Percentiles rank a stretch among this genome's conserved stretches.
These are phyloP conservation scores for Desmophyllum pertusum DNA, from an alignment of 92 coral and sea anemone genomes.

Conservation along the genomic window DNA sequence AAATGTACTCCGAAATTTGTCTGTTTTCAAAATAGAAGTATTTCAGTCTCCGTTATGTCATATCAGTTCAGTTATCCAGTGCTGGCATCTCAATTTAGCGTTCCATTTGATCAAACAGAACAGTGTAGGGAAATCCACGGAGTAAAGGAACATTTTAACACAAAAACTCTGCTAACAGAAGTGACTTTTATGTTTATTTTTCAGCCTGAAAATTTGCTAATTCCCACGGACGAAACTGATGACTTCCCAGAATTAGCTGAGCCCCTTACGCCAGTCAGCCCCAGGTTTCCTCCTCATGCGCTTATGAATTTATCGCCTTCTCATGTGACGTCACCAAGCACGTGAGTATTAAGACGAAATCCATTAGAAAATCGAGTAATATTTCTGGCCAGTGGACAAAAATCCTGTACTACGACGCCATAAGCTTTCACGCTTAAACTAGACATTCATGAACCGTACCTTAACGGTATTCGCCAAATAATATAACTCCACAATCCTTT, in stretches of 20 bases:
- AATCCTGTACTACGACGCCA: no score
- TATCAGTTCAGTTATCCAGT: background rate
- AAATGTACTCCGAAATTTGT: no score
- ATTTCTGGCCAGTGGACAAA: no score
- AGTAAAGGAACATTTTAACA: background rate
- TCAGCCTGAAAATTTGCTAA: slow-evolving; percentile 26
- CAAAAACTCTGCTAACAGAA: background rate
- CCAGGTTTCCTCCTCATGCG: slow-evolving; percentile 58
- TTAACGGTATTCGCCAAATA: no score
- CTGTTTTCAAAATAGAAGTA: no score
- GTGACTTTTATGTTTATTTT: background rate
- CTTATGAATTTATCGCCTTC: slow-evolving; percentile 59
- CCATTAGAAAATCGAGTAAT: no score
- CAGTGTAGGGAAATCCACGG: background rate
- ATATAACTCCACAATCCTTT: no score
- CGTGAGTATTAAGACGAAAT: slow-evolving; percentile 56
- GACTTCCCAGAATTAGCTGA: slow-evolving; percentile 41
- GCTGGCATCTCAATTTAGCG: background rate
- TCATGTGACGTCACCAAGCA: slow-evolving; percentile 68
- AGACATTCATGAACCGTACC: no score
- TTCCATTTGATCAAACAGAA: background rate
- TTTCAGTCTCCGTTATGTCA: no score
- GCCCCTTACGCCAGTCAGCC: slow-evolving; percentile 69
- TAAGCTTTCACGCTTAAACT: no score
- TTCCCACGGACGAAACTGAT: slow-evolving; percentile 10